Evolutionary conservation across 2,888 invertebrate species (phyloP).

Genomic region (Empis livida): DNA sequence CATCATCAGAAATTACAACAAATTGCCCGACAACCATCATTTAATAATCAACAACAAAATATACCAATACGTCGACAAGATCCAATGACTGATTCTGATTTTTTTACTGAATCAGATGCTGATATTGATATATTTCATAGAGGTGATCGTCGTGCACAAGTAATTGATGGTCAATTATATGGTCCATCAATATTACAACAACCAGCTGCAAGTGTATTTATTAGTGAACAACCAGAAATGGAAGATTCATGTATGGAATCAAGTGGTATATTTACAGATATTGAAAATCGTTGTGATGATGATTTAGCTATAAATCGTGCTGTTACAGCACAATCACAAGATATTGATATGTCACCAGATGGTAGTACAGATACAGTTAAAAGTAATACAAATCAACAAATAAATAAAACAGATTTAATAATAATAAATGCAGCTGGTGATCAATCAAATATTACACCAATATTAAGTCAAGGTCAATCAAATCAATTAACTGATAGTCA

Average conservation of each 20-base stretch:
- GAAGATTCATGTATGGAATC: slow-evolving; percentile 81
- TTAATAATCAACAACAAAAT: slow-evolving; percentile 31
- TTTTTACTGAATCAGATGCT: slow-evolving; percentile 81
- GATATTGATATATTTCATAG: slow-evolving; percentile 54
- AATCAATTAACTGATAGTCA: slow-evolving; percentile 21
- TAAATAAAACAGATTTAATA: slow-evolving; percentile 1
- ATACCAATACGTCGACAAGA: slow-evolving; percentile 58
- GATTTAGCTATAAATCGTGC: slow-evolving; percentile 34
- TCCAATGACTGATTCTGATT: slow-evolving; percentile 85
- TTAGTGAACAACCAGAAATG: slow-evolving; percentile 37
- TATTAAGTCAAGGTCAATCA: slow-evolving; percentile 22
- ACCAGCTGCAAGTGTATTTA: slow-evolving; percentile 38
- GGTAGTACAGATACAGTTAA: slow-evolving; percentile 39
- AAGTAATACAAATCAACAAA: slow-evolving; percentile 31
- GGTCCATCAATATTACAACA: slow-evolving; percentile 42
- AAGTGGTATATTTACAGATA: slow-evolving; percentile 77
- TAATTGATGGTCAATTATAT: slow-evolving; percentile 82
- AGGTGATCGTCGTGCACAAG: slow-evolving; percentile 64
- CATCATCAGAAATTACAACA: slow-evolving; percentile 8
- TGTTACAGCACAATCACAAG: slow-evolving; percentile 9
- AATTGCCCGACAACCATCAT: slow-evolving; percentile 37
- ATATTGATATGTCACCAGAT: slow-evolving; percentile 51
- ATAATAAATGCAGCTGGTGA: slow-evolving; percentile 5
- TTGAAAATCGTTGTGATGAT: slow-evolving; percentile 61
- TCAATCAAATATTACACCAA: slow-evolving; percentile 10